Percentiles rank a stretch among this genome's conserved stretches.
Conservation (phyloP, 2,888 invertebrate genomes). For the Eupeodes latifasciatus region DNA sequence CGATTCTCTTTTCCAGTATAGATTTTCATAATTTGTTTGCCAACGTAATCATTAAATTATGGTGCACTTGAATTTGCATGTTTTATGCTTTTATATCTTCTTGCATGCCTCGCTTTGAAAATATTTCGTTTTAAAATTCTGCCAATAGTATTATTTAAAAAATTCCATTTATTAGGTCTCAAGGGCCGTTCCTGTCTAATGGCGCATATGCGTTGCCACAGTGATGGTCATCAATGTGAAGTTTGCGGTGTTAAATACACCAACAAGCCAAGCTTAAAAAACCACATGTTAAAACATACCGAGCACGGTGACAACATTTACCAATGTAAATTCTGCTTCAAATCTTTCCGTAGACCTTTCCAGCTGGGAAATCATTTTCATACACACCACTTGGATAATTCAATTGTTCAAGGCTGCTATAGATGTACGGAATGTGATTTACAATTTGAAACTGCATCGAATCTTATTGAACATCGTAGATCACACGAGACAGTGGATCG, state of each 20-base stretch:
- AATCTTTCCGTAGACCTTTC: conserved; percentile 57
- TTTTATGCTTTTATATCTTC: no score
- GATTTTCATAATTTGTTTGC: no score
- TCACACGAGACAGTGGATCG: conserved; percentile 53
- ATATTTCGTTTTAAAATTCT: no score
- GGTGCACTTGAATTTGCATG: no score
- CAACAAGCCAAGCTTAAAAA: conserved; percentile 66
- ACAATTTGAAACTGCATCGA: conserved; percentile 43
- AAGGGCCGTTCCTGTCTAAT: conserved; percentile 77
- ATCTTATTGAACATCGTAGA: conserved; percentile 57
- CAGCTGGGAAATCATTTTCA: conserved; percentile 72
- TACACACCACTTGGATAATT: conserved; percentile 44
- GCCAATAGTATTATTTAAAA: no score
- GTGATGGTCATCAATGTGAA: conserved; percentile 63
- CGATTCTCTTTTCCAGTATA: no score
- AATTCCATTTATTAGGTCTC: conserved; percentile 61
- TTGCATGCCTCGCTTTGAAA: no score
- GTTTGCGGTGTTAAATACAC: conserved; percentile 70
- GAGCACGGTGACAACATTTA: conserved; percentile 44
- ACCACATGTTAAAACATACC: conserved; percentile 67
- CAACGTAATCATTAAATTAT: no score
- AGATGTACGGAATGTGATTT: conserved; percentile 52
- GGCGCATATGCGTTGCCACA: conserved; percentile 73
- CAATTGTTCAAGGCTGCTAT: conserved; percentile 38
- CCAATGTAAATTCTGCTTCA: conserved; percentile 70